A percentile compares a stretch with the other conserved stretches of the same genome.
Conservation (phyloP, 92 coral and sea anemone genomes). For the Palythoa heliodiscus region DNA sequence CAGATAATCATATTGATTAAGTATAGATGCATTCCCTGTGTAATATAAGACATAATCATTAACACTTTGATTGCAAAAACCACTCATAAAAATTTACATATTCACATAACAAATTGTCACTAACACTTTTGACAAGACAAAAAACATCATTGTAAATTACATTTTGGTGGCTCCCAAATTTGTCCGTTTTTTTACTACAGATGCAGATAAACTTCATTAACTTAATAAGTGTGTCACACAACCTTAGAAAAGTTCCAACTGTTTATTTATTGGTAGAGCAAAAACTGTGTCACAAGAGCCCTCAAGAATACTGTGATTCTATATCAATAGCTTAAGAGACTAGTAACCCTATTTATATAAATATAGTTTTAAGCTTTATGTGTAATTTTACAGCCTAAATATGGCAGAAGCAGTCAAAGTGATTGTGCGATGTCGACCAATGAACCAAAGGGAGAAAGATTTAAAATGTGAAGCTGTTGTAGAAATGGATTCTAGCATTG, state of each 20-base stretch:
- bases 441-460: constrained; percentile 94
- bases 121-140: neutral
- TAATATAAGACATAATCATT: neutral
- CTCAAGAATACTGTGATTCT: too few species aligned
- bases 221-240: too few species aligned
- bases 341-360: neutral
- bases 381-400: constrained; percentile 1
- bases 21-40: neutral
- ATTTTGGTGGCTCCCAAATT: too few species aligned
- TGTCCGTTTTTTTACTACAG: too few species aligned
- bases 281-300: too few species aligned
- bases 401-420: constrained; percentile 99
- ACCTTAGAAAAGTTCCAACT: too few species aligned
- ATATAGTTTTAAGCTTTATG: too few species aligned
- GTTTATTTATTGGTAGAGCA: too few species aligned
- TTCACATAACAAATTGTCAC: neutral
- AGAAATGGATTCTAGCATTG: constrained; percentile 84
- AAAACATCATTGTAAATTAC: neutral
- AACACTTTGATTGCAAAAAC: neutral
- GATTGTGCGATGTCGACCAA: constrained; percentile 96
- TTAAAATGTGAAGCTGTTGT: constrained; percentile 89
- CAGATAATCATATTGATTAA: neutral
- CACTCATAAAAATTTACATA: neutral
- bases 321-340: neutral
- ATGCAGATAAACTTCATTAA: too few species aligned